Evolutionary conservation across 2,113 vertebrate genomes (phyloP).

Genomic region (Isichthys henryi): DNA sequence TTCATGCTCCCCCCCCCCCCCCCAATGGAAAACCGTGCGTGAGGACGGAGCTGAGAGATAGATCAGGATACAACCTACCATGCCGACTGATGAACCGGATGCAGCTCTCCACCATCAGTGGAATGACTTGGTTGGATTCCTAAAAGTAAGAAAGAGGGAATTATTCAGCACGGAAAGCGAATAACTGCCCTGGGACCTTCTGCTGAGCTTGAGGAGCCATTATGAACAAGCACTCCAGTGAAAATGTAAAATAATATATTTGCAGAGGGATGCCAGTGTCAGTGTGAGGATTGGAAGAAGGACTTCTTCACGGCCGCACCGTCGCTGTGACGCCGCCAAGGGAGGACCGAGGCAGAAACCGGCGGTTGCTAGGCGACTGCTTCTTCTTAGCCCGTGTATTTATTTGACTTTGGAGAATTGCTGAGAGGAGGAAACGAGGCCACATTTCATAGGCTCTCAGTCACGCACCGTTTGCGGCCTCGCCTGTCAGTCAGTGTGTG

Average conservation of each 20-base stretch:
- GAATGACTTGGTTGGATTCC: slow-evolving; percentile 85
- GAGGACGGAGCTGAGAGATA: not conserved
- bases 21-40: not conserved
- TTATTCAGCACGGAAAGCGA: not conserved
- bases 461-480: not conserved
- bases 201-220: slow-evolving; percentile 3
- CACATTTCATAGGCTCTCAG: slow-evolving; percentile 23
- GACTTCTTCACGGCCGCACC: not conserved
- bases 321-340: not conserved
- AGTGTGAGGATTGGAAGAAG: slow-evolving; percentile 13
- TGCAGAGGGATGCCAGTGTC: slow-evolving; percentile 25
- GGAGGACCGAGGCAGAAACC: slow-evolving; percentile 25
- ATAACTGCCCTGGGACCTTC: slow-evolving; percentile 10
- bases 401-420: slow-evolving; percentile 33
- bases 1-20: not conserved
- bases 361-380: slow-evolving; percentile 39
- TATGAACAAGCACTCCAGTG: slow-evolving; percentile 25
- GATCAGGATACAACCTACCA: slow-evolving; percentile 61
- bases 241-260: slow-evolving; percentile 27
- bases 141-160: slow-evolving; percentile 33
- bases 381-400: slow-evolving; percentile 33
- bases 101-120: slow-evolving; percentile 94
- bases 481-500: not conserved
- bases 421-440: slow-evolving; percentile 21
- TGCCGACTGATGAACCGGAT: slow-evolving; percentile 95